Conservation (phyloP, 2,888 invertebrate genomes). For the Lochmaea capreae region DNA sequence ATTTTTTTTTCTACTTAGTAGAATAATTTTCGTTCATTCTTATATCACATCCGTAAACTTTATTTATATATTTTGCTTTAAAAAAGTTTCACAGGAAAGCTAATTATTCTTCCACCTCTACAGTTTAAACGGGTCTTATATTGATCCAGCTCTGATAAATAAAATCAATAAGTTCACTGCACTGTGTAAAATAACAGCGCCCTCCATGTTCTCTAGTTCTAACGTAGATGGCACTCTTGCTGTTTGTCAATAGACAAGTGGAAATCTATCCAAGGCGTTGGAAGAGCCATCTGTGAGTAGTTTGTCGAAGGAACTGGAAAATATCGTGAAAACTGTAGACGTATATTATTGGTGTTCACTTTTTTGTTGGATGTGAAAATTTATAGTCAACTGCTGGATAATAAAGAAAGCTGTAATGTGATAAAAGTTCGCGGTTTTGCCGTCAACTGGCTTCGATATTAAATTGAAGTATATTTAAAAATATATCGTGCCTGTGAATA, state of each 20-base stretch:
- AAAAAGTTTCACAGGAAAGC: too few relatives aligned
- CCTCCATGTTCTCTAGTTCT: background rate
- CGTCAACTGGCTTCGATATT: background rate
- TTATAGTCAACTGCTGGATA: background rate
- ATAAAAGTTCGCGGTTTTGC: too few relatives aligned
- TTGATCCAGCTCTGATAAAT: background rate
- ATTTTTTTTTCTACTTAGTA: too few relatives aligned
- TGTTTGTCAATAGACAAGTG: background rate
- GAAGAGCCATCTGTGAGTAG: background rate
- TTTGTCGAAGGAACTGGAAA: background rate
- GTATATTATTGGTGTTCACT: background rate
- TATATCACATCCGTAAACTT: background rate
- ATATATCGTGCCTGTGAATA: background rate
- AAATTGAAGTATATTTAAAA: background rate
- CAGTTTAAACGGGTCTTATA: background rate
- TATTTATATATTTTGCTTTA: too few relatives aligned
- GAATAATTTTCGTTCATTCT: too few relatives aligned
- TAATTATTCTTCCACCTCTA: background rate
- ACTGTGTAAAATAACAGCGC: background rate
- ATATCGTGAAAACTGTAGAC: background rate
- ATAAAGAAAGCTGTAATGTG: background rate
- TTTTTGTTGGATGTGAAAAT: background rate
- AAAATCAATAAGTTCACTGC: conserved; percentile 6
- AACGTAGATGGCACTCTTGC: background rate
- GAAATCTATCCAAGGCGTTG: background rate